Conservation (phyloP, 2,888 invertebrate genomes). For the Hofmannophila pseudospretella region DNA sequence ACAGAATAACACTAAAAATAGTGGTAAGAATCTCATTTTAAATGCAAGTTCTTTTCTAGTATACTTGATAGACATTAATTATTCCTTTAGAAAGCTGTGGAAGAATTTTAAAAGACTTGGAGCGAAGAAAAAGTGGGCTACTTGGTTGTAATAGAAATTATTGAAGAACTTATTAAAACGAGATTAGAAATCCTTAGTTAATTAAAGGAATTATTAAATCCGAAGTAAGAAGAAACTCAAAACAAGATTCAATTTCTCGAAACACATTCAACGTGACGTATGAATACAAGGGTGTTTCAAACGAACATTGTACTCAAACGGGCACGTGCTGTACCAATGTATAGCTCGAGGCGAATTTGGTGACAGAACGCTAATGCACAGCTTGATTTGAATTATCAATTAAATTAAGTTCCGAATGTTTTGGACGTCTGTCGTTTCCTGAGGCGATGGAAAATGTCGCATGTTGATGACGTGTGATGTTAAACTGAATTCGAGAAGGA, state of each 20-base stretch:
- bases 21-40: too few species aligned
- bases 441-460: constrained; percentile 13
- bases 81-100: too few species aligned
- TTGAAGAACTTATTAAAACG: too few species aligned
- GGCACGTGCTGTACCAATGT: constrained; percentile 47
- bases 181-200: too few species aligned
- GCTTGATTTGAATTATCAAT: constrained; percentile 21
- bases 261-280: background rate
- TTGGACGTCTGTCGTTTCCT: constrained; percentile 29
- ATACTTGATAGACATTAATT: too few species aligned
- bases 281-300: constrained; percentile 11
- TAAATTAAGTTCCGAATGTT: constrained; percentile 34
- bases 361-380: constrained; percentile 25
- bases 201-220: too few species aligned
- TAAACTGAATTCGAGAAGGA: background rate
- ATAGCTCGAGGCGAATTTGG: constrained; percentile 29
- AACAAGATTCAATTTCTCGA: background rate
- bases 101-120: too few species aligned
- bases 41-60: too few species aligned
- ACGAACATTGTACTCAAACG: constrained; percentile 16
- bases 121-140: too few species aligned
- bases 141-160: too few species aligned
- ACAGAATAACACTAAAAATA: too few species aligned
- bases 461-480: constrained; percentile 13
- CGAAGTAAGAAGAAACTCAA: too few species aligned